Conservation (phyloP, 2,797 vertebrate species). For the Danio choprae region DNA sequence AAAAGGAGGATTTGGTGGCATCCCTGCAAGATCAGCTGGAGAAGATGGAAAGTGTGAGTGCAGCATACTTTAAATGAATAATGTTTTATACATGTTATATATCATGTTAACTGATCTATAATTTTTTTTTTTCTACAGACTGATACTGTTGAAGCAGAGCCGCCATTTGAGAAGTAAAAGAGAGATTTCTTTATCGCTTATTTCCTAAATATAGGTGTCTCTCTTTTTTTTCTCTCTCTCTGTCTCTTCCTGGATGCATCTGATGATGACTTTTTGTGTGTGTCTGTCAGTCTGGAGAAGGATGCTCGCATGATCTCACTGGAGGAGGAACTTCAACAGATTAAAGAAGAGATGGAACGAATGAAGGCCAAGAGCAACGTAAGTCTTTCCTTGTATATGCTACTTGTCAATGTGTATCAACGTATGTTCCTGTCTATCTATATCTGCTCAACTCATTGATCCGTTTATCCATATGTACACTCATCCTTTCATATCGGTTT, state of each 20-base stretch:
- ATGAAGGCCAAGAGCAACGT: conserved; percentile 62
- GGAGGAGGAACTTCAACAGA: conserved; percentile 66
- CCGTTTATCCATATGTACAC: too few species aligned
- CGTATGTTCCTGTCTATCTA: too few species aligned
- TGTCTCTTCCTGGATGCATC: background rate
- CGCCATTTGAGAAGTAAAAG: conserved; percentile 69
- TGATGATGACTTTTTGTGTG: background rate
- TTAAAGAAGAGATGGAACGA: conserved; percentile 64
- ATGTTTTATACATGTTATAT: background rate
- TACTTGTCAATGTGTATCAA: too few species aligned
- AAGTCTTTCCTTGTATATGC: conserved; percentile 36
- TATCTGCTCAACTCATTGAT: background rate
- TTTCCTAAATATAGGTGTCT: too few species aligned
- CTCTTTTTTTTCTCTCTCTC: background rate
- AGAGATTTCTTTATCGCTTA: background rate
- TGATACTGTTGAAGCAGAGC: conserved; percentile 64
- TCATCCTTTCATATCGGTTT: background rate
- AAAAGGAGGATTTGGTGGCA: conserved; percentile 40
- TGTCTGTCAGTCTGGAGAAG: conserved; percentile 65
- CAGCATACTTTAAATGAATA: background rate
- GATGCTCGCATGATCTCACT: conserved; percentile 66
- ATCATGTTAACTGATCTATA: background rate
- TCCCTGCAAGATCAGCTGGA: conserved; percentile 33
- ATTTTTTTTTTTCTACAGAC: conserved; percentile 46
- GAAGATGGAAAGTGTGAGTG: conserved; percentile 27